These are phyloP conservation scores for Subacronicta megacephala DNA, from an alignment of 2,888 invertebrate species.

Conservation along the genomic window DNA sequence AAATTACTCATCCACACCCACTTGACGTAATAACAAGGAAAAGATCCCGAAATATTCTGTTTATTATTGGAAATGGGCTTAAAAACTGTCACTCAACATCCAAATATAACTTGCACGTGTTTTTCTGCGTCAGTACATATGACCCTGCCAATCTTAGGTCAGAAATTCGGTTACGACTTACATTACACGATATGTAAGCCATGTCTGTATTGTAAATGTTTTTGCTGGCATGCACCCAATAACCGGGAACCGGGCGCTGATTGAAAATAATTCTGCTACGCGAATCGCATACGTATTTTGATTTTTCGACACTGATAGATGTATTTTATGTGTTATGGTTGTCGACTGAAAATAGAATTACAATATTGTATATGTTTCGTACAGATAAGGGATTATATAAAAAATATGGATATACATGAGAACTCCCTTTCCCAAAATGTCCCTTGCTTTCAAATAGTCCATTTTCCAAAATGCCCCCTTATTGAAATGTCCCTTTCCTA, in stretches of 20 bases:
- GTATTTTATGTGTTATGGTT: constrained; percentile 22
- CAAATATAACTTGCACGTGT: constrained; percentile 2
- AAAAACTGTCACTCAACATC: constrained; percentile 9
- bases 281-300: constrained; percentile 26
- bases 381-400: neutral
- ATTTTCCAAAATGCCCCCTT: no score
- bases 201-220: constrained; percentile 20
- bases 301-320: constrained; percentile 40
- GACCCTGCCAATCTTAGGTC: neutral
- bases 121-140: neutral
- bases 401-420: neutral
- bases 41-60: neutral
- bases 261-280: constrained; percentile 54
- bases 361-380: constrained; percentile 8
- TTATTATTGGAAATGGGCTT: neutral
- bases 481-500: no score
- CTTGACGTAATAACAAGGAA: neutral
- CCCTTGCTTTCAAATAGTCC: no score
- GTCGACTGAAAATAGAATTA: constrained; percentile 16
- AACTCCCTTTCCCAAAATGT: no score
- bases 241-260: constrained; percentile 36
- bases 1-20: neutral
- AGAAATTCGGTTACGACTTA: constrained; percentile 9
- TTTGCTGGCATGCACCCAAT: constrained; percentile 50
- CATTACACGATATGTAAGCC: constrained; percentile 24